A percentile compares a stretch with the other conserved stretches of the same genome.
Evolutionary conservation across 2,888 invertebrate genomes (phyloP).

Genomic region (Agapetus fuscipes): DNA sequence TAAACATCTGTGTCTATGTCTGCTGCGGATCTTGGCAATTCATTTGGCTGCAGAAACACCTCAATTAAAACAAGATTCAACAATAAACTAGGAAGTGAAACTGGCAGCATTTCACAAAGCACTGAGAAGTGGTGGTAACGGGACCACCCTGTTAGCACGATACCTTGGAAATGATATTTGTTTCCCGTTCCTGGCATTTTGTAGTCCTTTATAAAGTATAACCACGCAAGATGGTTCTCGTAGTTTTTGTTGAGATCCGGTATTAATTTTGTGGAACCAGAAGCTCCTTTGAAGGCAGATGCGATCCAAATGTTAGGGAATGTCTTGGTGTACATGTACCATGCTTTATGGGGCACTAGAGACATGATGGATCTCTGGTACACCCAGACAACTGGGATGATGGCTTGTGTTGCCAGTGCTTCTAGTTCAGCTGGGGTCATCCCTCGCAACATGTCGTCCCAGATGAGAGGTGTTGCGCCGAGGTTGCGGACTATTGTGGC

Average conservation of each 20-base stretch:
- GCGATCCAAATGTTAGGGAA: constrained; percentile 71
- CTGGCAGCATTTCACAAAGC: constrained; percentile 54
- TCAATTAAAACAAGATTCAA: constrained; percentile 44
- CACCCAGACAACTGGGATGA: constrained; percentile 65
- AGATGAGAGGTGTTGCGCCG: constrained; percentile 53
- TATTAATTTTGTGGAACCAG: constrained; percentile 40
- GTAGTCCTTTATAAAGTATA: constrained; percentile 46
- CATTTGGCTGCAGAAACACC: constrained; percentile 26
- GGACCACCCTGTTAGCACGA: constrained; percentile 65
- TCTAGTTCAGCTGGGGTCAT: constrained; percentile 39
- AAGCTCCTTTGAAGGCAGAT: constrained; percentile 77
- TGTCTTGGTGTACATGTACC: constrained; percentile 46
- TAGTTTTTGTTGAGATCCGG: constrained; percentile 54
- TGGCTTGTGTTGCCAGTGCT: constrained; percentile 27
- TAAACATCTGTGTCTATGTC: constrained; percentile 8
- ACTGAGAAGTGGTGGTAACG: constrained; percentile 58
- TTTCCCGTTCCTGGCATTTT: constrained; percentile 31
- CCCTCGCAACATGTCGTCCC: constrained; percentile 73
- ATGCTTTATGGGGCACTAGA: constrained; percentile 33
- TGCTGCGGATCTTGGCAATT: constrained; percentile 13
- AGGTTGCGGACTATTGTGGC: constrained; percentile 43
- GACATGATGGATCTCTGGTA: constrained; percentile 36
- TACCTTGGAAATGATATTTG: constrained; percentile 49
- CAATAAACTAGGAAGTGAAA: constrained; percentile 52
- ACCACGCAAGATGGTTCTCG: constrained; percentile 64